Evolutionary conservation across 2,888 invertebrate genomes (phyloP).

Genomic region (Lissocephala sabroskyi): DNA sequence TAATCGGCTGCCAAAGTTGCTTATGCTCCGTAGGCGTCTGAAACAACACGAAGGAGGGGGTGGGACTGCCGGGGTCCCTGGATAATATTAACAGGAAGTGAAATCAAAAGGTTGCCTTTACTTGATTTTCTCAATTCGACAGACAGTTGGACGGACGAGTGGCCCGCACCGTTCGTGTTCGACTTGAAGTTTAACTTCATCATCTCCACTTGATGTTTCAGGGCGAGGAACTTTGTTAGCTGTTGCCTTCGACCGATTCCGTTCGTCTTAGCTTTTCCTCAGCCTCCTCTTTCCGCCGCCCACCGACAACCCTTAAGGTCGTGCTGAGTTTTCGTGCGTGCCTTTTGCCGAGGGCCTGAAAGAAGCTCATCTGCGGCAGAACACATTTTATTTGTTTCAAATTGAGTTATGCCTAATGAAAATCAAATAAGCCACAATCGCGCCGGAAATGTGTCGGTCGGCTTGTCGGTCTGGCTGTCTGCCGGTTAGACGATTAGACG

Average conservation of each 20-base stretch:
- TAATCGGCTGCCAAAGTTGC: conserved; percentile 61
- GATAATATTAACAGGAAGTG: conserved; percentile 63
- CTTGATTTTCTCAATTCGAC: conserved; percentile 55
- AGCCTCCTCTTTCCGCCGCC: conserved; percentile 19
- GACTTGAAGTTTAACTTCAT: conserved; percentile 53
- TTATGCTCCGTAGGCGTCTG: conserved; percentile 15
- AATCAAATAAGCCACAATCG: conserved; percentile 66
- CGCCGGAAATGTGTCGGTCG: conserved; percentile 48
- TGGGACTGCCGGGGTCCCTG: conserved; percentile 13
- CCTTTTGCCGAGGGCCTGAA: conserved; percentile 37
- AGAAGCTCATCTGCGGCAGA: conserved; percentile 59
- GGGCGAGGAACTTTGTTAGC: conserved; percentile 44
- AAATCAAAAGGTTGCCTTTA: conserved; percentile 62
- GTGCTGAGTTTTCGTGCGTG: conserved; percentile 1
- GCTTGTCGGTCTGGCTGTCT: no score
- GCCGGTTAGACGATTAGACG: no score
- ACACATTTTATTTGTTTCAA: conserved; percentile 61
- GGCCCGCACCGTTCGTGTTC: conserved; percentile 33
- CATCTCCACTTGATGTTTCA: conserved; percentile 48
- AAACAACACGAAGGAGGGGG: not conserved
- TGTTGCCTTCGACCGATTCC: conserved; percentile 9
- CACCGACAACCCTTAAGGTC: conserved; percentile 15
- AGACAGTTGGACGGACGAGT: not conserved
- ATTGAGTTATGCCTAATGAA: conserved; percentile 69
- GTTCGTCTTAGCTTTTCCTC: no score